Conservation (phyloP, 2,888 invertebrate genomes). For the Xestia sexstrigata region DNA sequence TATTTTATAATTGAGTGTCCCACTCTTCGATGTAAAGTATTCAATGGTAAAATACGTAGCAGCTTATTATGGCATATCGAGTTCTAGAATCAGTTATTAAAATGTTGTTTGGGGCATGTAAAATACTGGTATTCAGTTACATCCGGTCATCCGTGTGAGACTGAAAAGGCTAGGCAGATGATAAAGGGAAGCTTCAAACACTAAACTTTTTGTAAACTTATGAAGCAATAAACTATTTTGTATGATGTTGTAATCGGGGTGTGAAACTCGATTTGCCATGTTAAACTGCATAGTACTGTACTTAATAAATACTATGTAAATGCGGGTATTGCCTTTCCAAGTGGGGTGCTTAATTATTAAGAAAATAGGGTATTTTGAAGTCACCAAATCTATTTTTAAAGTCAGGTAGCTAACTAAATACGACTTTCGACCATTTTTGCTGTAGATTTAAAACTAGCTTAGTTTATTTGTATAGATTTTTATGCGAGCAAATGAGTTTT, state of each 20-base stretch:
- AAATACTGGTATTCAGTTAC: neutral
- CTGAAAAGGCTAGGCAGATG: neutral
- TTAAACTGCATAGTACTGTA: conserved; percentile 1
- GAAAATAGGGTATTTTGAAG: conserved; percentile 57
- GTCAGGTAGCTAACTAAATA: conserved; percentile 53
- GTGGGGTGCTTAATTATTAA: conserved; percentile 36
- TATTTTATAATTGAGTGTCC: conserved; percentile 49
- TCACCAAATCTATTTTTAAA: conserved; percentile 49
- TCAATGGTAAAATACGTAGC: conserved; percentile 13
- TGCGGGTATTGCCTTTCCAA: conserved; percentile 24
- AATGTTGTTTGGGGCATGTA: neutral
- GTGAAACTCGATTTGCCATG: neutral
- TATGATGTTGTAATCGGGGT: neutral
- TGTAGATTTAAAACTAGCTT: conserved; percentile 40
- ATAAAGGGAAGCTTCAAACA: too few relatives aligned
- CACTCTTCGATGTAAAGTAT: conserved; percentile 11
- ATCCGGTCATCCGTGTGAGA: too few relatives aligned
- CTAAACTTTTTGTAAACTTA: too few relatives aligned
- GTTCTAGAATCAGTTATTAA: neutral
- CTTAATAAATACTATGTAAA: conserved; percentile 19
- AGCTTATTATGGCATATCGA: neutral
- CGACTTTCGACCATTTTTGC: conserved; percentile 24
- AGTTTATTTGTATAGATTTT: conserved; percentile 56
- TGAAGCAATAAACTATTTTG: too few relatives aligned
- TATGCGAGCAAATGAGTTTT: conserved; percentile 47